phyloP scores from a whole-genome alignment of 1,140 invertebrate genomes.

The Hycleus phaleratus region DNA sequence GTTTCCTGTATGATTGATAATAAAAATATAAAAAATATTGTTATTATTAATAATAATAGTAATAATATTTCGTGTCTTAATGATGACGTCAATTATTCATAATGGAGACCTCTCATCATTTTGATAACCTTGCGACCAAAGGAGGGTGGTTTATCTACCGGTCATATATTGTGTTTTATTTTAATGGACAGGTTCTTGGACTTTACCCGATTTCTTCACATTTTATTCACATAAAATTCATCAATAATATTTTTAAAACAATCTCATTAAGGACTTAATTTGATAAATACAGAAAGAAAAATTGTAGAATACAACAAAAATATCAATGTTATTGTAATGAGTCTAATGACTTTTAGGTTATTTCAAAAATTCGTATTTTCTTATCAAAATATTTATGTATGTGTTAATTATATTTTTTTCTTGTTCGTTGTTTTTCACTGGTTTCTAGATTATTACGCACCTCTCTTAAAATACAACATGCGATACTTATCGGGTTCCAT shows the following conservation, averaged over 20 bases:
- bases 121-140: constrained; percentile 1
- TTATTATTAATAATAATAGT: background rate
- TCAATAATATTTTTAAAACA: constrained; percentile 5
- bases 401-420: too few relatives aligned
- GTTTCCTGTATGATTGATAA: background rate
- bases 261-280: constrained; percentile 4
- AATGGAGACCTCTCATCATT: constrained; percentile 10
- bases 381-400: too few relatives aligned
- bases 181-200: constrained; percentile 19
- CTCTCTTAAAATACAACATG: too few relatives aligned
- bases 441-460: background rate
- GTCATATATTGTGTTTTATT: constrained; percentile 9
- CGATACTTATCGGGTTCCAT: too few relatives aligned
- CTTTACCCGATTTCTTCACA: constrained; percentile 8
- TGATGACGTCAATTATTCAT: constrained; percentile 10
- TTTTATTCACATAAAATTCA: constrained; percentile 2
- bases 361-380: too few relatives aligned
- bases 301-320: background rate
- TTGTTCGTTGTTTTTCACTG: too few relatives aligned
- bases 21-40: background rate
- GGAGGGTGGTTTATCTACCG: constrained; percentile 21
- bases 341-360: too few relatives aligned
- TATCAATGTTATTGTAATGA: too few relatives aligned
- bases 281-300: constrained; percentile 12
- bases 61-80: constrained; percentile 1